Evolutionary conservation across 2,113 vertebrate genomes (phyloP).

Genomic region (Cinclus cinclus): DNA sequence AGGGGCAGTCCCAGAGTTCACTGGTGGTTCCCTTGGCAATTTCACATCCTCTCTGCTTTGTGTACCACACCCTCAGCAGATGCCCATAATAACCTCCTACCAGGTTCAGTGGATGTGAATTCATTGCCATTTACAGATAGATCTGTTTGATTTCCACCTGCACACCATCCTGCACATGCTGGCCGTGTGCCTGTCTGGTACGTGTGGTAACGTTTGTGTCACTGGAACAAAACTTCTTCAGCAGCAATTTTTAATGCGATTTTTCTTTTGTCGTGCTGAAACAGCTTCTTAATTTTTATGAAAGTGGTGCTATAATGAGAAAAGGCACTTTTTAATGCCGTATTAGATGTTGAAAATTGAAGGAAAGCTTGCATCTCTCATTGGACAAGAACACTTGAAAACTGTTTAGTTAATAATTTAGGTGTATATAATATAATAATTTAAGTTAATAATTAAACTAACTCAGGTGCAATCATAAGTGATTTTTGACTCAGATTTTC

Average conservation of each 20-base stretch:
- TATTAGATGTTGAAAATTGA: background rate
- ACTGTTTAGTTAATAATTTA: background rate
- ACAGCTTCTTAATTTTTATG: background rate
- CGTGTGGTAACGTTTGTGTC: accelerated
- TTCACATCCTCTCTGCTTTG: background rate
- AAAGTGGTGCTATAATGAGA: background rate
- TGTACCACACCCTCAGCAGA: background rate
- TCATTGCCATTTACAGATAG: background rate
- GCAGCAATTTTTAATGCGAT: background rate
- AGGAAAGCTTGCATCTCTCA: background rate
- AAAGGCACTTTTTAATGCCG: background rate
- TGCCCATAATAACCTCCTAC: background rate
- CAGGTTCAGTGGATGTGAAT: background rate
- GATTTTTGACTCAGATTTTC: background rate
- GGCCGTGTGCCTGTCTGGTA: background rate
- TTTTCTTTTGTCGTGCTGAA: background rate
- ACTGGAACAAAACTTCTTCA: background rate
- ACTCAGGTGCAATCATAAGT: background rate
- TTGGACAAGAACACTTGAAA: background rate
- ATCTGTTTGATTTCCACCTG: background rate
- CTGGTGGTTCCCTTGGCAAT: background rate
- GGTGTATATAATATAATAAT: background rate
- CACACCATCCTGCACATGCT: background rate
- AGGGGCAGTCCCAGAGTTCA: background rate
- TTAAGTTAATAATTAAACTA: background rate